Base-by-base conservation (phyloP, 2,888 invertebrate genomes). In the Ichneumoninae sp. region DNA sequence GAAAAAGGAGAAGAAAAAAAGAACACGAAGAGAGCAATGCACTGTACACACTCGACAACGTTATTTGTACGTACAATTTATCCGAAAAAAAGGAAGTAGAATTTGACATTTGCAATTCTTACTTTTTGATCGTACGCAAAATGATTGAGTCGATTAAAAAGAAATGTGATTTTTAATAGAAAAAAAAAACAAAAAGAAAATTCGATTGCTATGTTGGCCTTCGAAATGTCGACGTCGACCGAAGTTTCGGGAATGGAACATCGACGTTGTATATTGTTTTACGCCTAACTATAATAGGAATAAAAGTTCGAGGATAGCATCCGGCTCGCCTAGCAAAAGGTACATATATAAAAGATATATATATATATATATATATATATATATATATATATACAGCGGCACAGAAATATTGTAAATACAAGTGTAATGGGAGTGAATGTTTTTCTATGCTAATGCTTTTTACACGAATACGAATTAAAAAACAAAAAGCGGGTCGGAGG, bases 371-470 rank as follows among this genome's bases (percentile, higher is more conserved):
- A 47, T n/a, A 33, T n/a, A 57, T 68, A 80, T 57, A 44, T 54
- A 71, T 50, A 78, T 47, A 79, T 40, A 70, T 52, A 72, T 68
- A 78, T 52, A 47, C 62, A 69, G 79, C 70, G 79, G 79, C 70
- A 80, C 75, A 33, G 50, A 75, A 30, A 81, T 66, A 84, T 79
- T 81, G 81, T 82, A 84, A 84, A 82, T 84, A 82, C 79, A 82
- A 80, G 62, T 68, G 36, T 86, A 82, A 84, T 75, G 66, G 54
- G 70, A 82, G 79, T 71, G 74, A 82, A 84, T 80, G 79, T 65
- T 81, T 69, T 86, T 86, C 78, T 86, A 86, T 80, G 82, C 78
- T 70, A 82, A 71, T 80, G 85, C 81, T 79, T 86, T 86, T 83
- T 85, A 86, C 85, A 81, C 75, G 60, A 75, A 79, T 70, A 62